Conservation (phyloP, 2,113 vertebrate genomes). For the Diphyllodes magnificus region DNA sequence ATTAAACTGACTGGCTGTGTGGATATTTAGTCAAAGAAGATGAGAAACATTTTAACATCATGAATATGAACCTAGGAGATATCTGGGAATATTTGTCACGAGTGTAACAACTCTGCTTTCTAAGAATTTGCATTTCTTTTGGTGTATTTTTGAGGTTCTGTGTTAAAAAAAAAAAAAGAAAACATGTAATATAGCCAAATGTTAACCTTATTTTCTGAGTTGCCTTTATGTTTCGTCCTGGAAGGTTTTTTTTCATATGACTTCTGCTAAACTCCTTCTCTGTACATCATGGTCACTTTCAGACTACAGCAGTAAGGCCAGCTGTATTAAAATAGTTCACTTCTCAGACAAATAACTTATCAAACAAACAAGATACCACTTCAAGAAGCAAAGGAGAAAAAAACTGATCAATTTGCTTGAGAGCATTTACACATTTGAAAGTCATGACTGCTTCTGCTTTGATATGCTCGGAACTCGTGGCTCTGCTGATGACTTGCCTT, state of each 20-base stretch:
- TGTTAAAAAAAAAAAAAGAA: neutral
- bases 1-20: neutral
- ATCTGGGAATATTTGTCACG: neutral
- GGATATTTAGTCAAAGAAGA: slow-evolving; percentile 24
- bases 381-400: neutral
- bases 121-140: neutral
- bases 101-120: neutral
- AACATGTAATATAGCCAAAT: neutral
- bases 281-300: neutral
- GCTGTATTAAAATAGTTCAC: neutral
- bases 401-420: neutral
- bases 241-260: neutral
- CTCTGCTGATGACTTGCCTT: neutral
- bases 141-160: neutral
- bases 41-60: neutral
- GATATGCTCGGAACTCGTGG: neutral
- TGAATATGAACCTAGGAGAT: neutral
- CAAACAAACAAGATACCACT: neutral
- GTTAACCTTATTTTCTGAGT: neutral
- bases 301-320: neutral
- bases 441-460: neutral
- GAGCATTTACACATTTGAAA: neutral
- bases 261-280: neutral
- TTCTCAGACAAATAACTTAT: neutral
- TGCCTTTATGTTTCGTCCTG: neutral